Percentiles rank a stretch among this genome's conserved stretches.
These are phyloP conservation scores for Pseudomugil gertrudae DNA, from an alignment of 2,797 vertebrate genomes.

Conservation along the genomic window DNA sequence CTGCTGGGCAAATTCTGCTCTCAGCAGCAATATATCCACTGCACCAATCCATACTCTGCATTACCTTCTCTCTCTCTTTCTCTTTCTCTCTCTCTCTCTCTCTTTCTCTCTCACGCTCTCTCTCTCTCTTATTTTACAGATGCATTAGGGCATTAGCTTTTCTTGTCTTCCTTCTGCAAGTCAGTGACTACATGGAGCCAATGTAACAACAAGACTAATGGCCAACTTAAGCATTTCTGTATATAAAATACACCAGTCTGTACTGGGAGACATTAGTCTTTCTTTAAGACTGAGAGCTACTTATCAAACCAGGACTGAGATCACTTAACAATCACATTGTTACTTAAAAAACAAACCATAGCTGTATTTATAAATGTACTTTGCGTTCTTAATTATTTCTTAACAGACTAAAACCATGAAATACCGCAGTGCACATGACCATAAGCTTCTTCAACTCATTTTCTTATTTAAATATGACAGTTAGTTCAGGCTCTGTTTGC, in stretches of 20 bases:
- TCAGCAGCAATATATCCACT: constrained; percentile 49
- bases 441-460: background rate
- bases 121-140: constrained; percentile 27
- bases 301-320: constrained; percentile 46
- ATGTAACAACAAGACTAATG: constrained; percentile 41
- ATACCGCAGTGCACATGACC: background rate
- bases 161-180: constrained; percentile 41
- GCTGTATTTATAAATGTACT: constrained; percentile 46
- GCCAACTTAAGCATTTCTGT: constrained; percentile 37
- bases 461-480: background rate
- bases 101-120: too few relatives aligned
- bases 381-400: constrained; percentile 45
- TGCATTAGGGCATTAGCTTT: constrained; percentile 22
- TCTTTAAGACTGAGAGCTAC: constrained; percentile 47
- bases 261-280: constrained; percentile 24
- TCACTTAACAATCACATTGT: constrained; percentile 50
- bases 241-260: constrained; percentile 12
- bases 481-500: background rate
- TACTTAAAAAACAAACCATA: constrained; percentile 52
- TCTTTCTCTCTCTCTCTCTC: constrained; percentile 13
- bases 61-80: constrained; percentile 8
- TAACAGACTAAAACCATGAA: constrained; percentile 5
- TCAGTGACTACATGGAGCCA: constrained; percentile 36
- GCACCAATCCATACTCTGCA: constrained; percentile 43
- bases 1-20: constrained; percentile 55